Base-by-base conservation (phyloP, 2,888 invertebrate species). In the Aradus depressus region DNA sequence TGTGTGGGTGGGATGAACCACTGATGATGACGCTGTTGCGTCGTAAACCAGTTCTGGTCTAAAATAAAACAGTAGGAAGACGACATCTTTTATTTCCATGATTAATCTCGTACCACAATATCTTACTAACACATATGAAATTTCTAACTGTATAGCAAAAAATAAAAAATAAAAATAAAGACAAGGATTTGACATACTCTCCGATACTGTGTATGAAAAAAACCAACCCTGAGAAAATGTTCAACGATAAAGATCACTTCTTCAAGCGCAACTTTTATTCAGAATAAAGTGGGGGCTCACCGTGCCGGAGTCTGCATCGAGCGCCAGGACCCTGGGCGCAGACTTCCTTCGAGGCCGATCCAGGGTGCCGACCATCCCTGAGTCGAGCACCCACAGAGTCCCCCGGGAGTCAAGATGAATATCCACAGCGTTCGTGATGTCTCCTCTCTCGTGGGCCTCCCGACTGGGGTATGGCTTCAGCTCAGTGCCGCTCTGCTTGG, bases 341-440 rank as follows among this genome's bases (percentile, higher is more conserved):
- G 77, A 77, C 37, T 72, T 69, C 22, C 75, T 70, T 2, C 75
- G 68, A 0, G 78, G 76, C 54, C 73, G 71, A 51, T 74, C 75
- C 62, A 79, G 62, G 3, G 75, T 75, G 60, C 77, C 74, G 2
- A 75, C 73, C 45, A 78, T 68, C 21, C 79, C 79, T 31, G 70
- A 72, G 62, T 79, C 79, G 56, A 79, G 64, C 4, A 69, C 73
- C 79, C 79, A 79, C 1, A 79, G 66, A 19, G 74, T 68, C 45
- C 75, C 74, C 65, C 71, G 70, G 49, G 72, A 70, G 70, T 79
- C 79, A 56, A 79, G 64, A 61, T 72, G 75, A 61, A 80, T 69
- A 67, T 81, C 80, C 0, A 84, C 77, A 2, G 78, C 82, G 48
- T 78, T 83, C 62, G 84, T 84, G 23, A 85, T 67, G 1, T 75